Evolutionary conservation across 2,888 invertebrate genomes (phyloP), one percentile per base, ranked within the genome.

Genomic region (Agrotis segetum): DNA sequence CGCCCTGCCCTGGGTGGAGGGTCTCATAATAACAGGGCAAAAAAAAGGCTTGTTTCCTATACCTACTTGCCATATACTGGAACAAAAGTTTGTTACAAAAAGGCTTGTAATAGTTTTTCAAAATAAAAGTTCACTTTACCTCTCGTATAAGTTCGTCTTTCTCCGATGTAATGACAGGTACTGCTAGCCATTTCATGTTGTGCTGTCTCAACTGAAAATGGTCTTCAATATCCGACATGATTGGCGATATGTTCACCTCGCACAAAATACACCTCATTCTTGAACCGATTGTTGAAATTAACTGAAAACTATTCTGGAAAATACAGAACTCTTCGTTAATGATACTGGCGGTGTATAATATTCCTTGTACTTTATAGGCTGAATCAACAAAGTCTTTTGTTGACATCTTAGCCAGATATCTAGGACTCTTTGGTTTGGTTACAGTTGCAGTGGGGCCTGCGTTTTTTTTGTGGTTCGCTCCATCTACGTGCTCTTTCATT

Each of bases 271-370:
- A 92, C 47, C 87, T 83, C 1, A 68, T 34, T 16, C 61, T 52
- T 0, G 47, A n/a, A 4, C 29, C 56, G 47, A 59, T 70, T 14
- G 34, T 52, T 0, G 83, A 83, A 5, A 91, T 65, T 46, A 88
- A 71, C 11, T 71, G 24, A 19, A 70, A 87, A 68, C 90, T 89
- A 0, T 53, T 7, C 2, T 24, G 2, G 0, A 58, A 2, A 3
- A 92, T 29, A 52, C 88, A 90, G 70, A 83, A 82, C 50, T 77
- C 73, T 0, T 85, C 79, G 71, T 92, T 92, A 0, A 92, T 61
- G 3, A 91, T 63, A 11, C 74, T 67, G 4, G 68, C 64, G 6
- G 13, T 40, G 58, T 59, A 55, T 4, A 76, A 68, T 0, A 58
- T 0, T 11, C 4, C n/a, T 29, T 13, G 0, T 19, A 71, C 0